Conservation (phyloP, 2,888 invertebrate genomes). For the Petrophora chlorosata region DNA sequence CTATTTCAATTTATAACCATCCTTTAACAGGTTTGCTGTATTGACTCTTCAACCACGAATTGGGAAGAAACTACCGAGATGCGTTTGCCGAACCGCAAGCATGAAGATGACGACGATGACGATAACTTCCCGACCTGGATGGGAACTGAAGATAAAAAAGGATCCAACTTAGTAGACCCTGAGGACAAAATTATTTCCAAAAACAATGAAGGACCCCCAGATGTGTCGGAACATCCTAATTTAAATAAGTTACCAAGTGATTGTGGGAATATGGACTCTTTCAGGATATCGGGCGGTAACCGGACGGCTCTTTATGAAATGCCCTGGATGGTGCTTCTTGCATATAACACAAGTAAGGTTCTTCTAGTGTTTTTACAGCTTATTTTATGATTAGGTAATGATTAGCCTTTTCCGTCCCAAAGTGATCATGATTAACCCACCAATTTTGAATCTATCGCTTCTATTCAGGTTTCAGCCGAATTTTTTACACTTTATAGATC, state of each 20-base stretch:
- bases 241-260: constrained; percentile 51
- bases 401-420: too few species aligned
- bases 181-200: constrained; percentile 3
- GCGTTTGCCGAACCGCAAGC: constrained; percentile 4
- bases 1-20: neutral
- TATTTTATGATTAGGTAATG: neutral
- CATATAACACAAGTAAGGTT: constrained; percentile 76
- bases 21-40: constrained; percentile 55
- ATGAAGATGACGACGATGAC: too few species aligned
- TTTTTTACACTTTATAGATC: too few species aligned
- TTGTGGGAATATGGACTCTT: constrained; percentile 83
- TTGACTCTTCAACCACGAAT: constrained; percentile 8
- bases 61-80: neutral
- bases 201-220: constrained; percentile 17
- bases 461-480: too few species aligned
- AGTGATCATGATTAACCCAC: too few species aligned
- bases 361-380: neutral
- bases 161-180: constrained; percentile 2
- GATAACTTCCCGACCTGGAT: constrained; percentile 15
- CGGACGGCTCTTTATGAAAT: constrained; percentile 85
- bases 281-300: constrained; percentile 85
- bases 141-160: constrained; percentile 2
- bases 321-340: constrained; percentile 91
- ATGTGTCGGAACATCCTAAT: constrained; percentile 41
- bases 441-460: too few species aligned